Evolutionary conservation across 2,888 invertebrate species (phyloP).

Genomic region (Epinotia demarniana): DNA sequence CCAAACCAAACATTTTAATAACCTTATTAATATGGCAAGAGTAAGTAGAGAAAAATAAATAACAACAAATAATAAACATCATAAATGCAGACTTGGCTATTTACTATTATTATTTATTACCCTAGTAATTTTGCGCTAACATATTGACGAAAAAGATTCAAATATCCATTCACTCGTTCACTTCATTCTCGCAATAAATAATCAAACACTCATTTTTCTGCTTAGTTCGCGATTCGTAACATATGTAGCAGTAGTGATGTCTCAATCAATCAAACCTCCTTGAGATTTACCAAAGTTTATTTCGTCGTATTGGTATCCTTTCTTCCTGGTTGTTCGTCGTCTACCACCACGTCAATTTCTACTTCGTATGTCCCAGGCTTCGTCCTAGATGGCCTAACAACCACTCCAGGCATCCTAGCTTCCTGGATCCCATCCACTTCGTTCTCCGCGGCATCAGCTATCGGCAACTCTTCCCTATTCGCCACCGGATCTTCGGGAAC

Average conservation of each 20-base stretch:
- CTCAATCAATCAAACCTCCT: not conserved
- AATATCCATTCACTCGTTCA: slow-evolving; percentile 14
- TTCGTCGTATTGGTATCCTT: slow-evolving; percentile 47
- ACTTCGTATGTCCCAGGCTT: slow-evolving; percentile 78
- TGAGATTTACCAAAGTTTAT: not conserved
- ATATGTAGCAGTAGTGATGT: not conserved
- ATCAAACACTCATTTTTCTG: slow-evolving; percentile 1
- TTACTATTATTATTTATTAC: slow-evolving; percentile 14
- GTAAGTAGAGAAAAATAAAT: slow-evolving; percentile 61
- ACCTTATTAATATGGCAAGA: slow-evolving; percentile 70
- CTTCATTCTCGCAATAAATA: slow-evolving; percentile 22
- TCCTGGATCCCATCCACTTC: slow-evolving; percentile 79
- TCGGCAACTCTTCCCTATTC: slow-evolving; percentile 47
- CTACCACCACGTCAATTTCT: slow-evolving; percentile 74
- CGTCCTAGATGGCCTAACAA: slow-evolving; percentile 69
- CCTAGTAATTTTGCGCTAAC: slow-evolving; percentile 4
- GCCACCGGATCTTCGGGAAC: slow-evolving; percentile 48
- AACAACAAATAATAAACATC: slow-evolving; percentile 50
- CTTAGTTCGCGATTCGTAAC: not conserved
- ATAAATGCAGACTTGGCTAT: slow-evolving; percentile 55
- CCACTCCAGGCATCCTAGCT: slow-evolving; percentile 73
- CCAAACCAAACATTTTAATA: slow-evolving; percentile 55
- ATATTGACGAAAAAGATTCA: not conserved
- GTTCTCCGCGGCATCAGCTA: slow-evolving; percentile 72
- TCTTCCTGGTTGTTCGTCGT: slow-evolving; percentile 74